A percentile compares a stretch with the other conserved stretches of the same genome.
Conservation (phyloP, 2,113 vertebrate genomes). For the Menura novaehollandiae region DNA sequence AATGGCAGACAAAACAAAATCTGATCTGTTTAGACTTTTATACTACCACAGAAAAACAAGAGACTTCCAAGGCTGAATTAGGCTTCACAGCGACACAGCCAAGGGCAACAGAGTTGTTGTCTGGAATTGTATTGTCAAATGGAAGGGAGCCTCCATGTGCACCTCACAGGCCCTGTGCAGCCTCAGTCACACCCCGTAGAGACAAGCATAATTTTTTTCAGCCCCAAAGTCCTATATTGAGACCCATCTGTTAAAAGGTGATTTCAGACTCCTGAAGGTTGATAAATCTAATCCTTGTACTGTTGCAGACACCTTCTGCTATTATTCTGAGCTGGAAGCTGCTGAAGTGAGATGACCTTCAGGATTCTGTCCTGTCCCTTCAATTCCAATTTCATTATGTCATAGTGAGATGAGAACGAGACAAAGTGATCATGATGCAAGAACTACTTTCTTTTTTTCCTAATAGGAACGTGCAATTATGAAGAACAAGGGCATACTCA, state of each 20-base stretch:
- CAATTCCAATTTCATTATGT: not conserved
- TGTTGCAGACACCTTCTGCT: not conserved
- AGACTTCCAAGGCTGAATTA: not conserved
- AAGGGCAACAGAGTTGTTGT: not conserved
- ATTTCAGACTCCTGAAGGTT: not conserved
- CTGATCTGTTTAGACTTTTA: not conserved
- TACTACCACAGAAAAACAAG: not conserved
- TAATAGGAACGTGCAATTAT: not conserved
- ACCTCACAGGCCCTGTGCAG: not conserved
- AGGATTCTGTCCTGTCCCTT: not conserved
- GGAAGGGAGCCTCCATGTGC: not conserved
- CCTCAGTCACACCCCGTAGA: not conserved
- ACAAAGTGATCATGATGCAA: not conserved
- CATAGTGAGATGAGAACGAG: not conserved
- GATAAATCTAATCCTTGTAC: not conserved
- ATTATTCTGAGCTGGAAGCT: not conserved
- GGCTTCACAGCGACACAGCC: not conserved
- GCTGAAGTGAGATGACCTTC: not conserved
- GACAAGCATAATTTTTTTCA: not conserved
- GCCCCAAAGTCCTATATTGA: not conserved
- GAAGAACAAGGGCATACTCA: not conserved
- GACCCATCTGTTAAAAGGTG: not conserved
- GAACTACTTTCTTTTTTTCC: not conserved
- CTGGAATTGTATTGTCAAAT: not conserved
- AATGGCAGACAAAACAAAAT: slow-evolving; percentile 15